A percentile compares a stretch with the other conserved stretches of the same genome.
phyloP scores from a whole-genome alignment of 2,888 invertebrate species.

The Octonoba sinensis region DNA sequence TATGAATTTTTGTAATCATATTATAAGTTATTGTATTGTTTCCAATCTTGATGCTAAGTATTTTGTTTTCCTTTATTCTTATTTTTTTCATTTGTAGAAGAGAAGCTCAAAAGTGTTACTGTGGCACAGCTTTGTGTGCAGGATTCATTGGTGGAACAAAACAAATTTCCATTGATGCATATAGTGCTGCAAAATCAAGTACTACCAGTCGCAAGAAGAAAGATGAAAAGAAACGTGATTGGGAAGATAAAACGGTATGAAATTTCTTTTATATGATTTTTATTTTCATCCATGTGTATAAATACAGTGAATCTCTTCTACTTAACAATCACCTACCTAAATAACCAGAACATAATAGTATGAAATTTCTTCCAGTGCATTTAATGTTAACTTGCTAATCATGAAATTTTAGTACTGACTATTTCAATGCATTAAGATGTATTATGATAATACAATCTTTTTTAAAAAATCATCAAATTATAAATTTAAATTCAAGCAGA shows the following conservation, averaged over 20 bases:
- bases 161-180: conserved; percentile 67
- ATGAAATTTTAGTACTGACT: no score
- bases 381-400: no score
- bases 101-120: conserved; percentile 96
- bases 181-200: conserved; percentile 72
- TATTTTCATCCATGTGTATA: not conserved
- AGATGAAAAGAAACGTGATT: conserved; percentile 70
- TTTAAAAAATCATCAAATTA: no score
- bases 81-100: conserved; percentile 76
- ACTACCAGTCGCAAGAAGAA: conserved; percentile 43
- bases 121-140: conserved; percentile 88
- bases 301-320: no score
- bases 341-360: no score
- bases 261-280: not conserved
- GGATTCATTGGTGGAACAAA: conserved; percentile 87
- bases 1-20: no score
- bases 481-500: no score
- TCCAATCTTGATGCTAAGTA: not conserved
- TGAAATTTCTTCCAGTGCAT: no score
- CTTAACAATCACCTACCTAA: no score
- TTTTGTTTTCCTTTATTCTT: not conserved
- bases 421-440: no score
- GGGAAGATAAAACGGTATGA: conserved; percentile 77
- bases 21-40: not conserved
- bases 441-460: no score